phyloP scores from a whole-genome alignment of 2,797 vertebrate genomes.

The Bradypodion ventrale region DNA sequence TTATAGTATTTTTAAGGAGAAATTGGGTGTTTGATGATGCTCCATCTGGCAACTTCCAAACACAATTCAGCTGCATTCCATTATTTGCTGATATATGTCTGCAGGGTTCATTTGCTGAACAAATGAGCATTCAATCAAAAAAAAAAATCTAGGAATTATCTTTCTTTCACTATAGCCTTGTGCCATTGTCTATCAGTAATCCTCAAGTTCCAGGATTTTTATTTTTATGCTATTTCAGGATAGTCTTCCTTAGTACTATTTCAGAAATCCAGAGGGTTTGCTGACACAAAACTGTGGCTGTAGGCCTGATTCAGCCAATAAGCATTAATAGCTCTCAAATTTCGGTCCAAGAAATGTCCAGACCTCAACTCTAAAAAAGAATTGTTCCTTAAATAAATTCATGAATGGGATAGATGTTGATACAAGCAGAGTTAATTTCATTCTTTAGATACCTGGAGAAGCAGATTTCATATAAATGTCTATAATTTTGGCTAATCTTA shows the following conservation, averaged over 20 bases:
- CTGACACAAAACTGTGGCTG: background rate
- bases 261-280: background rate
- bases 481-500: background rate
- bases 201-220: background rate
- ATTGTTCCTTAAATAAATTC: conserved; percentile 10
- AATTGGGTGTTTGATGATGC: conserved; percentile 20
- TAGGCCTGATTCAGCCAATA: background rate
- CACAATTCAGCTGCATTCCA: background rate
- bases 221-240: background rate
- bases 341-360: background rate
- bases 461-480: background rate
- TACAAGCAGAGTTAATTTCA: conserved; percentile 5
- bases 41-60: background rate
- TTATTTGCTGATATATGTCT: conserved; percentile 11
- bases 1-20: conserved; percentile 14
- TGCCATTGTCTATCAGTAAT: background rate
- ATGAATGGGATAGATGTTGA: background rate
- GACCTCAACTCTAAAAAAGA: background rate
- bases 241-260: background rate
- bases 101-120: background rate
- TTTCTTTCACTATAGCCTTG: background rate
- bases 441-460: background rate
- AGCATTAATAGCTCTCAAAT: conserved; percentile 16
- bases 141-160: background rate
- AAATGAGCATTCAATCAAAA: background rate